phyloP scores from a whole-genome alignment of 2,888 invertebrate species.

The Mesorhabditis spiculigera region DNA sequence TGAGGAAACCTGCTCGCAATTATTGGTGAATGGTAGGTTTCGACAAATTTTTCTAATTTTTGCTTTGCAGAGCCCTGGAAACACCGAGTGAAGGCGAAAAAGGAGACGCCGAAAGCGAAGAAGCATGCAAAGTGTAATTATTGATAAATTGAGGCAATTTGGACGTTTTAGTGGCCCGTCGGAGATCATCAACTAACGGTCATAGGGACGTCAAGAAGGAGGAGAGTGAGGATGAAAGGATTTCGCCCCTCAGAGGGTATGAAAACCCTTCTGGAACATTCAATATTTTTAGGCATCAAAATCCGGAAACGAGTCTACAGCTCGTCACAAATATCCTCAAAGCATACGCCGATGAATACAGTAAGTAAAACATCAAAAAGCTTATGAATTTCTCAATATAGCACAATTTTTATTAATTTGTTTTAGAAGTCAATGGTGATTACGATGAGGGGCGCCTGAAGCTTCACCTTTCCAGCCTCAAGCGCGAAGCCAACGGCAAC shows the following conservation, averaged over 20 bases:
- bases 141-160: neutral
- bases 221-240: neutral
- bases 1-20: neutral
- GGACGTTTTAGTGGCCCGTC: neutral
- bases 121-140: neutral
- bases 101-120: neutral
- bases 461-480: too few species aligned
- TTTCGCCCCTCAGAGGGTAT: neutral
- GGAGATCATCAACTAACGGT: neutral
- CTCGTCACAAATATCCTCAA: neutral
- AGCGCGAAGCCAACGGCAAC: too few species aligned
- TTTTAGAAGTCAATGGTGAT: neutral
- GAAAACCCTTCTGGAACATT: too few species aligned
- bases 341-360: conserved; percentile 5
- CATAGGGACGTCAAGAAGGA: neutral
- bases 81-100: neutral
- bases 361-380: neutral
- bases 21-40: neutral
- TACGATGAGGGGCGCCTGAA: neutral
- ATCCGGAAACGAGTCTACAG: neutral
- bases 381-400: neutral
- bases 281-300: too few species aligned
- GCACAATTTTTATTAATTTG: neutral
- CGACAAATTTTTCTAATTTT: neutral
- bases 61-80: neutral